These are phyloP conservation scores for Tetramorium parvispinum DNA, from an alignment of 1,140 invertebrate species.

Conservation along the genomic window DNA sequence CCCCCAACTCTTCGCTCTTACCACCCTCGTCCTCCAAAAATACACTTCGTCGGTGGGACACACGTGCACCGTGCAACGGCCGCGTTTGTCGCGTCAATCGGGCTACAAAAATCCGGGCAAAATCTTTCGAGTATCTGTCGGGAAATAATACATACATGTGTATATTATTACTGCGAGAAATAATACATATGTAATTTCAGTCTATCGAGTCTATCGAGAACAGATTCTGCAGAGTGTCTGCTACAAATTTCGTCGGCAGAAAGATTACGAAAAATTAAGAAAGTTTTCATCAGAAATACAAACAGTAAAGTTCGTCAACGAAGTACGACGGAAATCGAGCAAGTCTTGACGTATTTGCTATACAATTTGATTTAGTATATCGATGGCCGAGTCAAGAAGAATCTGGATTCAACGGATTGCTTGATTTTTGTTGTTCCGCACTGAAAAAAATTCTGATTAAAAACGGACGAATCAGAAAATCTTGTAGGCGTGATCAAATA, in stretches of 20 bases:
- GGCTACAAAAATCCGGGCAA: background rate
- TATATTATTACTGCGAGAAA: background rate
- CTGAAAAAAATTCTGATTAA: no score
- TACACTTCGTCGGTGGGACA: background rate
- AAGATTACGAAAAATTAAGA: background rate
- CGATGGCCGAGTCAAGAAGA: no score
- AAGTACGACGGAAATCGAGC: background rate
- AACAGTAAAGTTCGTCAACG: no score
- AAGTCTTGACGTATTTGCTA: background rate
- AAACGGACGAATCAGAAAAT: no score
- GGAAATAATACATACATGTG: background rate
- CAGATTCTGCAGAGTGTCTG: background rate
- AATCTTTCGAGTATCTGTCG: background rate
- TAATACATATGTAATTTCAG: background rate
- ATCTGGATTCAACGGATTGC: no score
- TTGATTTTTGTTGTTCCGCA: no score
- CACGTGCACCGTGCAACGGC: background rate
- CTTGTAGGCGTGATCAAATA: no score
- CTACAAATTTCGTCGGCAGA: background rate
- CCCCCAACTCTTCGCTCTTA: background rate
- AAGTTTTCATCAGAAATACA: no score
- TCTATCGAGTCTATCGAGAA: background rate
- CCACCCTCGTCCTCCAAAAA: conserved; percentile 27
- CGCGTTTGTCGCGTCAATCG: background rate
- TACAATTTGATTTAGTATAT: no score